Evolutionary conservation across 2,113 vertebrate species (phyloP).

Genomic region (Phrynosoma platyrhinos): DNA sequence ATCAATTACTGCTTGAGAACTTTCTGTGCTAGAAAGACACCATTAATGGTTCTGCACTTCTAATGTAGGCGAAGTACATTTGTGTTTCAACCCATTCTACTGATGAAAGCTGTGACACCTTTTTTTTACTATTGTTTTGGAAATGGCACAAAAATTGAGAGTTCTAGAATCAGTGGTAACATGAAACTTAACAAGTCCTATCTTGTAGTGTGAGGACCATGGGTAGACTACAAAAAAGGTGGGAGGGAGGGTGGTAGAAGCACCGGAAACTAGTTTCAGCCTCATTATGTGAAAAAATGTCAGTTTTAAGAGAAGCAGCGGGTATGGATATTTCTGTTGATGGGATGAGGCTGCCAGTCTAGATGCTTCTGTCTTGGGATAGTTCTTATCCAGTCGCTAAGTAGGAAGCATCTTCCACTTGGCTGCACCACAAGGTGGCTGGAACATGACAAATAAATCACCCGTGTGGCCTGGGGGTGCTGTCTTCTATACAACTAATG

Average conservation of each 20-base stretch:
- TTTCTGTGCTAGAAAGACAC: background rate
- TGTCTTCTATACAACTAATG: background rate
- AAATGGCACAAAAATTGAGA: background rate
- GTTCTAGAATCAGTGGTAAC: background rate
- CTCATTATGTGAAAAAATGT: background rate
- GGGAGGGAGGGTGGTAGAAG: background rate
- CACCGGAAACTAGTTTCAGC: background rate
- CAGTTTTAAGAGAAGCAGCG: background rate
- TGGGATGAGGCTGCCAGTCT: background rate
- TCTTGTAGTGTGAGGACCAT: background rate
- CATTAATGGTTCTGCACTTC: background rate
- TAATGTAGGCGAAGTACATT: background rate
- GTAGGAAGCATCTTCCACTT: background rate
- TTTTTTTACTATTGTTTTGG: background rate
- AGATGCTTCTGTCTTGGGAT: background rate
- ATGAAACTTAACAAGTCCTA: background rate
- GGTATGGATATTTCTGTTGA: background rate
- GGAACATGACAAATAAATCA: background rate
- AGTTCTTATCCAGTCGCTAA: background rate
- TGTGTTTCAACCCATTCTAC: background rate
- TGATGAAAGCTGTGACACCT: background rate
- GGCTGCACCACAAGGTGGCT: background rate
- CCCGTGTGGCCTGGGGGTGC: background rate
- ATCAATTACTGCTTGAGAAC: background rate
- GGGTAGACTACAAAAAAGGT: background rate